phyloP scores from a whole-genome alignment of 35 echinoderm and acorn worm species.

The Strongylocentrotus purpuratus region DNA sequence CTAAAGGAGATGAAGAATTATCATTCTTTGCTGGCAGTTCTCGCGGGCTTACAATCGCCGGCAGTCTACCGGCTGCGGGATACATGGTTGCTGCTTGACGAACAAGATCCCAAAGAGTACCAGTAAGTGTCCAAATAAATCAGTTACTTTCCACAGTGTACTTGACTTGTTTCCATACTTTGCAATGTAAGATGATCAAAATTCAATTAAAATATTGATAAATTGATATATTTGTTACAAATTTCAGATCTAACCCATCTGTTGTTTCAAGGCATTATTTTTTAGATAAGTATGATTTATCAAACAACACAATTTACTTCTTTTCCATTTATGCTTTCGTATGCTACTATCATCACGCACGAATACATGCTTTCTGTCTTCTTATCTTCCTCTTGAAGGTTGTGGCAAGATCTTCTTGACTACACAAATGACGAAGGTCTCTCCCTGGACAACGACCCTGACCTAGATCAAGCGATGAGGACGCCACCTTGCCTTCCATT shows the following conservation, averaged over 20 bases:
- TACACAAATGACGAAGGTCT: slow-evolving; percentile 44
- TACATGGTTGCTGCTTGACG: slow-evolving; percentile 65
- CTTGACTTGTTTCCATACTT: no score
- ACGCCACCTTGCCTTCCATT: slow-evolving; percentile 78
- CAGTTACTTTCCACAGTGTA: no score
- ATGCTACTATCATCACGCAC: background rate
- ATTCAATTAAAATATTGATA: no score
- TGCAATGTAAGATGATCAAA: no score
- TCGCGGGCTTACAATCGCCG: slow-evolving; percentile 60
- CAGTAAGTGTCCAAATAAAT: background rate
- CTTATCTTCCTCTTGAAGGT: slow-evolving; percentile 9
- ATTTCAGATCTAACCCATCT: no score
- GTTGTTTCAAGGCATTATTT: no score
- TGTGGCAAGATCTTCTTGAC: slow-evolving; percentile 16
- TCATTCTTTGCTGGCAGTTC: slow-evolving; percentile 68
- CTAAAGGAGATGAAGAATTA: slow-evolving; percentile 67
- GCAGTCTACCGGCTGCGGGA: slow-evolving; percentile 63
- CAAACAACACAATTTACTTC: background rate
- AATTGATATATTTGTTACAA: no score
- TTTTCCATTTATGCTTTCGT: background rate
- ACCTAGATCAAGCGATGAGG: slow-evolving; percentile 42
- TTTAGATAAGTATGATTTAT: no score
- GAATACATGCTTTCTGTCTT: background rate
- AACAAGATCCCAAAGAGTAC: slow-evolving; percentile 59
- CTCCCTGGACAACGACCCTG: slow-evolving; percentile 27